These are phyloP conservation scores for Rhamnusium bicolor DNA, from an alignment of 2,888 invertebrate genomes.

Conservation along the genomic window DNA sequence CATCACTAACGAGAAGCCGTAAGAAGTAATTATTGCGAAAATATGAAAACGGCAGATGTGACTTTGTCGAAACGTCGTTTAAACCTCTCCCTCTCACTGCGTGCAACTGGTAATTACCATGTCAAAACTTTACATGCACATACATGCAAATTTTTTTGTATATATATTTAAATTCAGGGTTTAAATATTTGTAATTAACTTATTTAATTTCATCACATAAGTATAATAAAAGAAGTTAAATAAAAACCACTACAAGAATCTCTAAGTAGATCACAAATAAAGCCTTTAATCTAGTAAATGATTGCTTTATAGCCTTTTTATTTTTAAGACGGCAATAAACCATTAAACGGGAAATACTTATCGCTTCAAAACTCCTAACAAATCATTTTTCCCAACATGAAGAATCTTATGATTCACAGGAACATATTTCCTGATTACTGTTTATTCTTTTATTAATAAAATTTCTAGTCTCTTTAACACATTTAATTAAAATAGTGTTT, in stretches of 20 bases:
- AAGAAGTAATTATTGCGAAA: too few species aligned
- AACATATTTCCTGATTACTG: not conserved
- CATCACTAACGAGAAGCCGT: too few species aligned
- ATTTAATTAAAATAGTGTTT: too few species aligned
- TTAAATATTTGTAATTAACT: too few species aligned
- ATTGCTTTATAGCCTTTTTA: not conserved
- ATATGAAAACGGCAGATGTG: too few species aligned
- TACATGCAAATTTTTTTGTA: too few species aligned
- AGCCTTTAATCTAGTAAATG: constrained; percentile 9
- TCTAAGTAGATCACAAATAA: not conserved
- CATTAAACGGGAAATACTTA: not conserved
- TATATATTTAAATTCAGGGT: too few species aligned
- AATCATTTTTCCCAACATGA: not conserved
- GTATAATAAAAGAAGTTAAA: not conserved
- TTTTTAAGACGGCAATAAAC: not conserved
- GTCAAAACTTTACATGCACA: too few species aligned
- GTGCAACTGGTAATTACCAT: too few species aligned
- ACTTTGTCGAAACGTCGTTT: too few species aligned
- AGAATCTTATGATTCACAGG: not conserved
- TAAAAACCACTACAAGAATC: not conserved
- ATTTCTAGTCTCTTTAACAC: not conserved
- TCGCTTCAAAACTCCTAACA: not conserved
- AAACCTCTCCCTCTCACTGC: too few species aligned
- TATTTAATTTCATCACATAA: too few species aligned
- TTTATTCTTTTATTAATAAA: not conserved